Percentiles rank a stretch among this genome's conserved stretches.
phyloP scores from a whole-genome alignment of 1,140 invertebrate species.

The Heliconius congener region DNA sequence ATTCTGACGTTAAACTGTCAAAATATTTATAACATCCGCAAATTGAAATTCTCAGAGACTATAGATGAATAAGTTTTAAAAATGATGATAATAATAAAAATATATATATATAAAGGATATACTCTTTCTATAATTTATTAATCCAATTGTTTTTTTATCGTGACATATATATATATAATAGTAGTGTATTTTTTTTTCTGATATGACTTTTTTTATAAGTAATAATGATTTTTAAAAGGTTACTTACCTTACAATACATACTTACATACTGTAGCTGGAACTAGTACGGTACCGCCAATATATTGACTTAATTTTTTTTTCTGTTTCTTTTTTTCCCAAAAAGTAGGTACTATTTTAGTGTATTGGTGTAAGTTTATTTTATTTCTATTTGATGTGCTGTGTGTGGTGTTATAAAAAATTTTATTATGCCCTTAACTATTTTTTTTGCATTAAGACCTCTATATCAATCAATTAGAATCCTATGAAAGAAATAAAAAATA shows the following conservation, averaged over 20 bases:
- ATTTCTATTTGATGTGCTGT: slow-evolving; percentile 1
- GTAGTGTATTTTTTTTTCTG: neutral
- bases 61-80: neutral
- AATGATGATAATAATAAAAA: no score
- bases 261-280: slow-evolving; percentile 13
- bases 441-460: neutral
- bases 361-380: neutral
- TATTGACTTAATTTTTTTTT: neutral
- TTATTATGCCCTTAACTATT: slow-evolving; percentile 15
- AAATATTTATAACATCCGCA: neutral
- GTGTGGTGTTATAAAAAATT: slow-evolving; percentile 14
- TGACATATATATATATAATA: neutral
- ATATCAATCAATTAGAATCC: neutral
- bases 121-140: neutral
- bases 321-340: neutral
- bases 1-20: neutral
- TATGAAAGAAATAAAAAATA: neutral
- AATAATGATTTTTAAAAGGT: neutral
- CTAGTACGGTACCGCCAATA: neutral
- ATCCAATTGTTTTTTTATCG: neutral
- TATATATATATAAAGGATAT: no score
- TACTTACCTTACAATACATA: slow-evolving; percentile 9
- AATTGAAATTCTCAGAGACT: neutral
- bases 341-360: neutral
- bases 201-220: neutral